These are phyloP conservation scores for Phoenicopterus ruber DNA, from an alignment of 2,113 vertebrate genomes.

Conservation along the genomic window DNA sequence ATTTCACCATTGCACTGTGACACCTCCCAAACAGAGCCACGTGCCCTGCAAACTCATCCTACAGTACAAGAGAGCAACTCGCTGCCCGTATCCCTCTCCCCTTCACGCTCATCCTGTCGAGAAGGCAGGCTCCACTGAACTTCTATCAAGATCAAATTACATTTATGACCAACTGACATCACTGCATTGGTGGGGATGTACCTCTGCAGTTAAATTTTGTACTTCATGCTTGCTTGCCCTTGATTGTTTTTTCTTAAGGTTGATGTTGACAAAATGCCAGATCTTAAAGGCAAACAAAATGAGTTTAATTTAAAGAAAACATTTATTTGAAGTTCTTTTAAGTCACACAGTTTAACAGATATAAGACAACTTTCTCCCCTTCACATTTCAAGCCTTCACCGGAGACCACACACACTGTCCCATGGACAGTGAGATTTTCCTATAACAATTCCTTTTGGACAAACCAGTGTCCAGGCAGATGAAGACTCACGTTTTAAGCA, in stretches of 20 bases:
- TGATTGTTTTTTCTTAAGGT: background rate
- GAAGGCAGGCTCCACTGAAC: background rate
- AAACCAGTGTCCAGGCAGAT: background rate
- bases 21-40: background rate
- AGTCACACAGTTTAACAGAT: conserved; percentile 66
- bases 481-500: conserved; percentile 31
- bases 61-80: background rate
- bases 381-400: conserved; percentile 60
- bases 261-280: conserved; percentile 6
- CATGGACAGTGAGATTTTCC: conserved; percentile 30
- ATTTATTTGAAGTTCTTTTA: conserved; percentile 67
- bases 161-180: background rate
- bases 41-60: background rate
- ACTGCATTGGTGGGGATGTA: background rate
- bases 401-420: conserved; percentile 31
- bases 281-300: conserved; percentile 41
- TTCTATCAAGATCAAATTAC: background rate
- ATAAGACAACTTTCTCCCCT: conserved; percentile 46
- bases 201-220: background rate
- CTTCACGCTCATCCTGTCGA: fast-evolving
- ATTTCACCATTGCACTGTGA: background rate
- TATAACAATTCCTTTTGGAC: conserved; percentile 9
- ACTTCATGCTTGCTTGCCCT: background rate
- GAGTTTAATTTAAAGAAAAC: conserved; percentile 63
- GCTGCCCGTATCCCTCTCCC: background rate